Base-by-base conservation (phyloP, 1,140 invertebrate genomes). In the Drosophila parabipectinata region DNA sequence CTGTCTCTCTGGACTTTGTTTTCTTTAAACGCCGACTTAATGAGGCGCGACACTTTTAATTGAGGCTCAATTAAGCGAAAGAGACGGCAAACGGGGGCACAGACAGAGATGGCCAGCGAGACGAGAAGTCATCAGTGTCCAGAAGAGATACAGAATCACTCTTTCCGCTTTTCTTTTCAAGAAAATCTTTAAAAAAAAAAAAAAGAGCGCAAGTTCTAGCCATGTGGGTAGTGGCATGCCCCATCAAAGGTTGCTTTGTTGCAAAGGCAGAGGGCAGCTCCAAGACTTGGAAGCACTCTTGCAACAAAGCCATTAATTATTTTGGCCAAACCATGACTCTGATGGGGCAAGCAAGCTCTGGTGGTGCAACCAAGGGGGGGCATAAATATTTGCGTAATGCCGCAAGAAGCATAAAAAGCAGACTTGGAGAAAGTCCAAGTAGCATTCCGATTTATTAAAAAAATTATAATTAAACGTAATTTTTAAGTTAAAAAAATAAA, bases 31-130 rank as follows among this genome's bases (percentile, higher is more conserved):
- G 71, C 57, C 69, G 61, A 74, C 75, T 85, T 78, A 85, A 85
- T 85, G 81, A 87, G 81, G 64, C 81, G 81, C 64, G 82, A 85
- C 81, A 85, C 67, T 85, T 87, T 85, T 85, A 85, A 85, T 85
- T 85, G 81, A 85, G 74, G 82, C 82, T 85, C 82, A 85, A 87
- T 85, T 85, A 85, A 85, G 81, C 81, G 30, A 26, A 24, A 51
- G 47, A 44, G 53, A 66, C 10, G 61, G 24, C 68, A 24, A 45
- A 18, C 12, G 14, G 47, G 50, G 37, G 18, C 30, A 55, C 7
- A 15, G 30, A 45, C 12, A 21, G 34, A 64, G 54, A 64, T 18
- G 18, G 18, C 18, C 14, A 14, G 55, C 18, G 2, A 2, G 2
- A 26, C 39, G n/a, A 67, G 28, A 21, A 63, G 21, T 45, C 58